Evolutionary conservation across 2,888 invertebrate species (phyloP), one percentile per base, ranked within the genome.

Genomic region (Pandemis corylana): DNA sequence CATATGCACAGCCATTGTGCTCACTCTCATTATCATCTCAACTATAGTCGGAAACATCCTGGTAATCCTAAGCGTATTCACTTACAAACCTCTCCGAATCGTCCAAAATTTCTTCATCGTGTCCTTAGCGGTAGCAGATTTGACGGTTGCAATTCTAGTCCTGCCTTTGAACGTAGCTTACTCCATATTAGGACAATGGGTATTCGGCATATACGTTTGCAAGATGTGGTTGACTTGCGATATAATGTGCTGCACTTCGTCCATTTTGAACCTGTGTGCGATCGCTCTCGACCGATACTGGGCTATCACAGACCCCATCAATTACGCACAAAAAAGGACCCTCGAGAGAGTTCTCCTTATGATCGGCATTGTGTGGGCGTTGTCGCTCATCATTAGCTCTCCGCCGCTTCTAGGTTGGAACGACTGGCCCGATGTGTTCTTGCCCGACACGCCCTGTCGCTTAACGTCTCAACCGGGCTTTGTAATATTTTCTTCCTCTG

Each of bases 101-200:
- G 98, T 98, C 46, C 99, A 99, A 88, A 99, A 99, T 91, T 99
- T 99, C 93, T 99, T 99, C 93, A 98, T 99, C 82, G 98, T 99
- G 0, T 99, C 98, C 2, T 92, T 99, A 80, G 99, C 99, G 0
- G 98, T 98, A 28, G 98, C 99, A 5, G 99, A 99, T 90, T 94
- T 98, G 77, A 98, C 98, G 0, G 98, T 98, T 12, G 98, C 98
- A 28, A 96, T 98, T 76, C 94, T 98, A 76, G 98, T 98, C 63
- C 95, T 99, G 93, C 99, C 99, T 7, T 96, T 99, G 81, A 99
- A 98, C 92, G 98, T 99, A 61, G 98, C 98, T 66, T 98, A 99
- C 89, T 97, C 97, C 12, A 96, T 99, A 71, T 94, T 98, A 49
- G 98, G 98, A 77, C 96, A 97, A 86, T 99, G 99, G 99, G 96